A percentile compares a stretch with the other conserved stretches of the same genome.
These are phyloP conservation scores for Terrapene triunguis DNA, from an alignment of 2,113 vertebrate species.

Conservation along the genomic window DNA sequence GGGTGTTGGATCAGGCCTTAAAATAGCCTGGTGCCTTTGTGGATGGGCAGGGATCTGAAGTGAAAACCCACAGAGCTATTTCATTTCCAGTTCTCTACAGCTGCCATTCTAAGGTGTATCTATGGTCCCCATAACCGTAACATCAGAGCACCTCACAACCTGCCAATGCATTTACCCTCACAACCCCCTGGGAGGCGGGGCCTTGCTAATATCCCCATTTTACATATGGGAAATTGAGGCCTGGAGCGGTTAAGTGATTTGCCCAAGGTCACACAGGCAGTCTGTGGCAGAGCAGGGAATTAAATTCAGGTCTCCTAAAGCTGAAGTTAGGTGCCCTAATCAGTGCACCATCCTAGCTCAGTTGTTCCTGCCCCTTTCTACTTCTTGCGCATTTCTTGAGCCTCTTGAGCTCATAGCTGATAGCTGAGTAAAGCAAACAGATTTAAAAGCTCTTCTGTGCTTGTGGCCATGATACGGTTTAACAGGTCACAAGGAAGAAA, in stretches of 20 bases:
- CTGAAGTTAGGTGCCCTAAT: background rate
- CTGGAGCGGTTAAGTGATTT: background rate
- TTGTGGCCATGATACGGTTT: background rate
- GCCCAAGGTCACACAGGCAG: background rate
- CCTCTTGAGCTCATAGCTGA: background rate
- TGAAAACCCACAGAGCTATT: background rate
- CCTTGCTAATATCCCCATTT: background rate
- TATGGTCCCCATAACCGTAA: background rate
- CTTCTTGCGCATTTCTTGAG: background rate
- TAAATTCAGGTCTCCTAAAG: background rate
- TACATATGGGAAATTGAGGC: background rate
- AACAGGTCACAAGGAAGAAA: background rate
- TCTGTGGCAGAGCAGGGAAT: background rate
- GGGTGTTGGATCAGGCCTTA: background rate
- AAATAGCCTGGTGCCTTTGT: background rate
- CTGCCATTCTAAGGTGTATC: background rate
- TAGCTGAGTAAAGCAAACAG: background rate
- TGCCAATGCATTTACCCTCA: background rate
- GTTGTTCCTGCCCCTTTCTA: background rate
- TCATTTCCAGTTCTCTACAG: background rate
- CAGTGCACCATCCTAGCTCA: background rate
- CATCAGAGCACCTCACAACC: background rate
- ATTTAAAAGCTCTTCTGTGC: background rate
- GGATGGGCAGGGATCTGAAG: background rate
- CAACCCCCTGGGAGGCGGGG: background rate